phyloP scores from a whole-genome alignment of 1,140 invertebrate species.

The Sesamia nonagrioides region DNA sequence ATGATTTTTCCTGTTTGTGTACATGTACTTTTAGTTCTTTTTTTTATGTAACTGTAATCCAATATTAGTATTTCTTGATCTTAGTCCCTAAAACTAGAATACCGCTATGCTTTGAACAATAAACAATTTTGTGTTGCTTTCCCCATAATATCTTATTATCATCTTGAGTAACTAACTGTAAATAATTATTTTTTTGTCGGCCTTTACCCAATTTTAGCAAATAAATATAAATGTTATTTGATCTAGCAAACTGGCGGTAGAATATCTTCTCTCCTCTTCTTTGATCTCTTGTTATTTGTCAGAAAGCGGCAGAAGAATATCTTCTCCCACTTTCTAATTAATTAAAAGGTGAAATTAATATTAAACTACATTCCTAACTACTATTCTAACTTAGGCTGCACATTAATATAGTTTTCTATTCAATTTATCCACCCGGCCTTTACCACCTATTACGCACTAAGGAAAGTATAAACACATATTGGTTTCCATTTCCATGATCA shows the following conservation, averaged over 20 bases:
- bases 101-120: too few species aligned
- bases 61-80: background rate
- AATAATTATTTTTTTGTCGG: too few species aligned
- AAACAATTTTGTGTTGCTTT: too few species aligned
- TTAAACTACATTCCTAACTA: background rate
- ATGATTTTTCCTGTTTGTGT: constrained; percentile 30
- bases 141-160: too few species aligned
- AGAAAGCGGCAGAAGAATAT: too few species aligned
- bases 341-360: background rate
- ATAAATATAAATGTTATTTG: too few species aligned
- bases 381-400: background rate
- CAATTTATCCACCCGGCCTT: background rate
- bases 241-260: too few species aligned
- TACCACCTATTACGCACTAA: background rate
- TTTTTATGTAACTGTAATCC: background rate
- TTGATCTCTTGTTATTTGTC: too few species aligned
- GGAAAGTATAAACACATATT: background rate
- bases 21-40: background rate
- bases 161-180: too few species aligned
- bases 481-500: constrained; percentile 13
- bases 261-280: too few species aligned
- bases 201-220: too few species aligned
- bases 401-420: background rate
- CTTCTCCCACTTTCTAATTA: background rate
- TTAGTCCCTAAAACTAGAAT: background rate